Conservation (phyloP, 37 sponge, comb jelly and placozoan species). For the Cliona cf. orientalis region DNA sequence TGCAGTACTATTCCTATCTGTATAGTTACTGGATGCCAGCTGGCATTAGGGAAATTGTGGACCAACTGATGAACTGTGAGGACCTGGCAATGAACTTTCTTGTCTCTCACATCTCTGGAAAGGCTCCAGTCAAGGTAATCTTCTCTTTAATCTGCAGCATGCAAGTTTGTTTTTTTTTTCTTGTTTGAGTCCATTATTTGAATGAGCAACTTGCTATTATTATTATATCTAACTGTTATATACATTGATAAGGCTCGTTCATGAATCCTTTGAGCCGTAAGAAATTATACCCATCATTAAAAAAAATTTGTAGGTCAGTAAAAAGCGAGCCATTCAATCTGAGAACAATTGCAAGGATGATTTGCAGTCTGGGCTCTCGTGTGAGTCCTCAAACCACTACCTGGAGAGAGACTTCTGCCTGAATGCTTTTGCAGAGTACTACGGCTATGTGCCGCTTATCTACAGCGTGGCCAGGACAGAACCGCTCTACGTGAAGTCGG, state of each 20-base stretch:
- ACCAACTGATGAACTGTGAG: conserved; percentile 86
- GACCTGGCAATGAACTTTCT: conserved; percentile 94
- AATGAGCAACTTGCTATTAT: no score
- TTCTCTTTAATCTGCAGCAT: neutral
- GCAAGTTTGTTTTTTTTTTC: neutral
- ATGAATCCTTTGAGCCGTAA: no score
- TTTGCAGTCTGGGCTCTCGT: no score
- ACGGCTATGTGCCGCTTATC: conserved; percentile 56
- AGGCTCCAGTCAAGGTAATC: conserved; percentile 86
- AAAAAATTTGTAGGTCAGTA: no score
- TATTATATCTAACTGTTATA: no score
- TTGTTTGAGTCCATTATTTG: no score
- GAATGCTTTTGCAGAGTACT: neutral
- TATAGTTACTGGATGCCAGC: conserved; percentile 71
- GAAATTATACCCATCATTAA: no score
- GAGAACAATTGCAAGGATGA: no score
- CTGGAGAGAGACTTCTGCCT: conserved; percentile 20
- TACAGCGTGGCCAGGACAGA: conserved; percentile 14
- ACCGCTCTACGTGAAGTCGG: no score
- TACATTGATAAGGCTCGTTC: no score
- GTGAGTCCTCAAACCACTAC: conserved; percentile 33
- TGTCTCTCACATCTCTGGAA: conserved; percentile 76
- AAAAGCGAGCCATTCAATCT: no score
- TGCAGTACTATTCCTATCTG: conserved; percentile 77
- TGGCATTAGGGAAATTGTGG: conserved; percentile 65